Percentiles rank a stretch among this genome's conserved stretches.
Evolutionary conservation across 2,113 vertebrate genomes (phyloP).

Genomic region (Haplotaxodon microlepis): DNA sequence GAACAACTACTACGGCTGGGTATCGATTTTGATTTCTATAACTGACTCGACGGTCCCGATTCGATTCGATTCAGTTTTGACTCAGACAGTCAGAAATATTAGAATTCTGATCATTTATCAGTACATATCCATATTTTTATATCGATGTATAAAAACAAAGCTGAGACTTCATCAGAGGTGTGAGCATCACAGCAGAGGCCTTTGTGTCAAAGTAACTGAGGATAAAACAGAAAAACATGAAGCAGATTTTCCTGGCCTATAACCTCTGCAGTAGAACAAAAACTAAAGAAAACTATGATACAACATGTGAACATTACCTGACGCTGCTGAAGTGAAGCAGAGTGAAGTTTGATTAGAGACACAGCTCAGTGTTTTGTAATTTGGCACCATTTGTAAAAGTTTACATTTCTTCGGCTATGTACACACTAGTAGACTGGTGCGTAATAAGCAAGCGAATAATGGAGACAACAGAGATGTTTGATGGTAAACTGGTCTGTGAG

Average conservation of each 20-base stretch:
- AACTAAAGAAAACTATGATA: background rate
- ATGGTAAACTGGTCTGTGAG: background rate
- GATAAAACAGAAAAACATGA: background rate
- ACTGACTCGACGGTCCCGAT: background rate
- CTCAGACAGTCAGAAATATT: background rate
- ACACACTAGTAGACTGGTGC: background rate
- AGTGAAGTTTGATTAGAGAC: background rate
- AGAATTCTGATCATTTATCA: background rate
- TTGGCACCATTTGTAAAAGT: background rate
- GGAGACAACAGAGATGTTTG: background rate
- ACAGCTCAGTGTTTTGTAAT: background rate
- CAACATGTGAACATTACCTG: background rate
- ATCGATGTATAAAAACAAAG: background rate
- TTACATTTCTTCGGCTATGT: background rate
- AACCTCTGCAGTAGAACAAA: background rate
- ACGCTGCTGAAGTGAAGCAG: background rate
- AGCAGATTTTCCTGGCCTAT: background rate
- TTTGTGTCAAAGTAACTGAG: background rate
- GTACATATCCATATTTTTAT: background rate
- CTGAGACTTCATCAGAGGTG: background rate
- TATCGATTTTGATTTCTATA: background rate
- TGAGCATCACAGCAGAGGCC: background rate
- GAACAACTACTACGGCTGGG: background rate
- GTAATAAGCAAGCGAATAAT: background rate
- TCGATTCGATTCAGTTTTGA: background rate